Evolutionary conservation across 2,113 vertebrate genomes (phyloP).

Genomic region (Chionis minor): DNA sequence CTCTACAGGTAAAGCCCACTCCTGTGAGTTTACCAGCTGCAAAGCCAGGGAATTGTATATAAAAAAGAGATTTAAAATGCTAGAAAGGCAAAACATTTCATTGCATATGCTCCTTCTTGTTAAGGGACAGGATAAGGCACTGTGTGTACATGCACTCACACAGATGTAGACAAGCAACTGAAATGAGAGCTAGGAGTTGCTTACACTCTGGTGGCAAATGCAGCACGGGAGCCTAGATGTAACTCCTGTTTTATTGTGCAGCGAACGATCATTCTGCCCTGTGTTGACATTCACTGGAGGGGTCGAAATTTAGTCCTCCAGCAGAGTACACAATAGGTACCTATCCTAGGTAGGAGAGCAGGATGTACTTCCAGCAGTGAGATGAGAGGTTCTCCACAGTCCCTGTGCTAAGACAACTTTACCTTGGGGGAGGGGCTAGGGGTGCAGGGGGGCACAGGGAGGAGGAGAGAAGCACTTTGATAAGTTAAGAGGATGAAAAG

Average conservation of each 20-base stretch:
- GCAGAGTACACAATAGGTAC: background rate
- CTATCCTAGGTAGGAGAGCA: background rate
- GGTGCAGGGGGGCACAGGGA: background rate
- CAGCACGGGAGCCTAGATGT: background rate
- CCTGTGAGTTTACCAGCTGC: background rate
- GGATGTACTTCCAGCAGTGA: background rate
- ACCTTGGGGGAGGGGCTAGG: background rate
- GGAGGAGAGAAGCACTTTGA: constrained; percentile 29
- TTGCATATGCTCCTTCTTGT: background rate
- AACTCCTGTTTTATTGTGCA: background rate
- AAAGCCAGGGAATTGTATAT: background rate
- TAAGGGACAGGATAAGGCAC: background rate
- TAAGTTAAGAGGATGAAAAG: constrained; percentile 67
- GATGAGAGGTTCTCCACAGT: background rate
- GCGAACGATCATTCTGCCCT: background rate
- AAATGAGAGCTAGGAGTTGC: background rate
- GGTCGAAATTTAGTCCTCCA: background rate
- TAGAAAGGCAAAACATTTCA: background rate
- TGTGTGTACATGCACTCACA: background rate
- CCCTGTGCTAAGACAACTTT: background rate
- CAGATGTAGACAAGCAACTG: background rate
- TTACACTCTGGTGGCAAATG: background rate
- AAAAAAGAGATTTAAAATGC: background rate
- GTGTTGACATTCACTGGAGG: background rate
- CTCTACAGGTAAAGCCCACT: background rate